phyloP scores from a whole-genome alignment of 1,140 invertebrate species.

The Cherax quadricarinatus region DNA sequence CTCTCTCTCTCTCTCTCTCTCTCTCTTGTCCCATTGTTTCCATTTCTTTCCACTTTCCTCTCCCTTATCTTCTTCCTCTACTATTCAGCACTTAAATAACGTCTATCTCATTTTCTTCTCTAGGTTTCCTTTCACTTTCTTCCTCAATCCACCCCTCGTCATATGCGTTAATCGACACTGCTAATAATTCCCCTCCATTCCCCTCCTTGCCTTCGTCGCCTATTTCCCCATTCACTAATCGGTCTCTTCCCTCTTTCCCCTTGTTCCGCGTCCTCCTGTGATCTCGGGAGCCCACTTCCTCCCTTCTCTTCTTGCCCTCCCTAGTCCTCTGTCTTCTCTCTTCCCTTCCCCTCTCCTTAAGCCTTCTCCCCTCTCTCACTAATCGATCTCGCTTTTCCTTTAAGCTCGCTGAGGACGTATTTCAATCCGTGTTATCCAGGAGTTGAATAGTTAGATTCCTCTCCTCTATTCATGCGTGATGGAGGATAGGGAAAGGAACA shows the following conservation, averaged over 20 bases:
- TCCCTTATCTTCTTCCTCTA: background rate
- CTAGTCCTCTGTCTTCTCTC: no score
- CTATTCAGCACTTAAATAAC: background rate
- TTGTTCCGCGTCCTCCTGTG: background rate
- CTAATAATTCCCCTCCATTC: background rate
- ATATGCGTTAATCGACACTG: background rate
- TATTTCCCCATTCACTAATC: background rate
- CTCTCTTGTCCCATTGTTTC: background rate
- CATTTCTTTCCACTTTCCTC: background rate
- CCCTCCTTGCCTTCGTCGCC: background rate
- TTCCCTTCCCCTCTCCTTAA: no score
- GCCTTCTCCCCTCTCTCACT: no score
- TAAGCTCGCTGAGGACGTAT: no score
- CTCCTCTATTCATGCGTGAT: no score
- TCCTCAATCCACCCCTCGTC: background rate
- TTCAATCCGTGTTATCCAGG: no score
- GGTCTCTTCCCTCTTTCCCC: background rate
- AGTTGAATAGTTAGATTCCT: no score
- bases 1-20: conserved; percentile 1
- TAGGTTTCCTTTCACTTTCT: background rate
- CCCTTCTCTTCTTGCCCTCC: no score
- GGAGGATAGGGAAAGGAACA: no score
- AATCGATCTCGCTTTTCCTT: no score
- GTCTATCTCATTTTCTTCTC: background rate
- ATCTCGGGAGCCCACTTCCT: no score